Conservation (phyloP, 2,113 vertebrate species). For the Aegithalos caudatus region DNA sequence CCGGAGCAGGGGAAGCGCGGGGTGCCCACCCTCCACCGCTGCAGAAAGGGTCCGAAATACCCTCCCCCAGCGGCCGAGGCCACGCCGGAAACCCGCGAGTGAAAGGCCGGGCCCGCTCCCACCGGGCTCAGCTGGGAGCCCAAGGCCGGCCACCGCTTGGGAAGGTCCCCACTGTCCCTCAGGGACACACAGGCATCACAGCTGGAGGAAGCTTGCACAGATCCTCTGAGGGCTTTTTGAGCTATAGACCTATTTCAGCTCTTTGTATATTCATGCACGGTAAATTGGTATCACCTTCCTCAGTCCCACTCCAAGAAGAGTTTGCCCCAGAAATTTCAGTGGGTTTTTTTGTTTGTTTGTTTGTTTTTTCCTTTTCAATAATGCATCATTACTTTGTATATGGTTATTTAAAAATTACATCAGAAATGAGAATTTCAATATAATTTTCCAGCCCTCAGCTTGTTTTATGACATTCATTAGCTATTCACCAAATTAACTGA, state of each 20-base stretch:
- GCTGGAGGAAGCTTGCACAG: background rate
- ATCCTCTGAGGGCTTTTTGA: too few relatives aligned
- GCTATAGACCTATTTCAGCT: background rate
- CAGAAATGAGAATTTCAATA: background rate
- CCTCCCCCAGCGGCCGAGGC: background rate
- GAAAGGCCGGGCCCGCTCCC: background rate
- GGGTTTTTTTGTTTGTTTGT: too few relatives aligned
- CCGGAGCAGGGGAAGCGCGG: background rate
- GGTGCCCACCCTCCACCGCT: rapidly evolving
- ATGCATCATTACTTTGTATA: background rate
- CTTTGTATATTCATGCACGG: rapidly evolving
- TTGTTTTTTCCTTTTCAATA: background rate
- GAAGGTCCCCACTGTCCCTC: rapidly evolving
- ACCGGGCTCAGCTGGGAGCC: background rate
- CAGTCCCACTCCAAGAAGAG: background rate
- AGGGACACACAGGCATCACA: rapidly evolving
- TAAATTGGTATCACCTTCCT: background rate
- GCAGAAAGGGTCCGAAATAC: rapidly evolving
- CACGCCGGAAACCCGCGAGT: background rate
- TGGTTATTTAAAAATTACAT: background rate
- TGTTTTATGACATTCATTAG: background rate
- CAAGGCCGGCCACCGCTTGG: rapidly evolving
- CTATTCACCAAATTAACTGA: background rate
- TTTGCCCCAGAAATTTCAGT: background rate
- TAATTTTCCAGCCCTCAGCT: background rate